Evolutionary conservation across 2,888 invertebrate species (phyloP), one percentile per base, ranked within the genome.

Genomic region (Epiblema foenella): DNA sequence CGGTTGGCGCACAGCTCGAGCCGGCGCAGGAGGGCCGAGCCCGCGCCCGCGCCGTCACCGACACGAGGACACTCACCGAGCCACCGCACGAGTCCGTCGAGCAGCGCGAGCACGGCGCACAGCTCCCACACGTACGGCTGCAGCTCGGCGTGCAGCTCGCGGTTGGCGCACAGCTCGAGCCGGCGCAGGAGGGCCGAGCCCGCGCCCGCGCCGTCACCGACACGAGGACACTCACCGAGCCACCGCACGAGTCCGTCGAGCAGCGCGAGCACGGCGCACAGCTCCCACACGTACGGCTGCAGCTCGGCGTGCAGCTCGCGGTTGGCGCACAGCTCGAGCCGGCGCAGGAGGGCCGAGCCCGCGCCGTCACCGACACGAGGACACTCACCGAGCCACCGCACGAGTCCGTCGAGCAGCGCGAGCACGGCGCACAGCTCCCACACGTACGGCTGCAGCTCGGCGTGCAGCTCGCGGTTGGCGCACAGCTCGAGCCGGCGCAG

Each of bases 41-140:
- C 65, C 96, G 95, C 15, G 97, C 95, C 5, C 95, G 94, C 58
- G 93, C 91, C 75, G 96, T n/a, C n/a, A 94, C 91, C 97, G 95
- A 80, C 95, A 96, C 75, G 96, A n/a, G n/a, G n/a, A n/a, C n/a
- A n/a, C n/a, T n/a, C n/a, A n/a, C n/a, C n/a, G n/a, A n/a, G n/a
- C n/a, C n/a, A n/a, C n/a, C n/a, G n/a, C n/a, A n/a, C n/a, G n/a
- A 60, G 15, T 3, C 59, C 59, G 39, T 42, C 39, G 10, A 60
- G 60, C 75, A 99, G 94, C 11, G 97, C 97, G 42, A 99, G 95
- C 51, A 98, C 97, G 29, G 98, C 98, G 80, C 98, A 95, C 86
- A 99, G 96, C 85, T 99, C 99, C 98, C 98, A 99, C 67, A 99
- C 95, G 88, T 99, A 99, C 0, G 99, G 97, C 84, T 98, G 98